Conservation (phyloP, 2,888 invertebrate genomes). For the Allygus modestus region DNA sequence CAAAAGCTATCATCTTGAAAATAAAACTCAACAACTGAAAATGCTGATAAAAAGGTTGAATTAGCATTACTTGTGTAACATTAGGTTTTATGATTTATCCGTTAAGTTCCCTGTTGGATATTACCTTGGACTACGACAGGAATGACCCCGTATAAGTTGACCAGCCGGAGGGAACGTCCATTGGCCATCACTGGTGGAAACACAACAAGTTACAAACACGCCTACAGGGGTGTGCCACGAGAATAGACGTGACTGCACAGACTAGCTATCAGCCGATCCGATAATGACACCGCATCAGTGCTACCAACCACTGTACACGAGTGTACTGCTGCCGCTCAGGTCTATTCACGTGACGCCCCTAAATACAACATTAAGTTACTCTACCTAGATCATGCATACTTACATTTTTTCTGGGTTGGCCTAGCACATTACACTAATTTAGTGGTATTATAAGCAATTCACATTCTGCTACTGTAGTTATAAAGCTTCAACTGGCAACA, state of each 20-base stretch:
- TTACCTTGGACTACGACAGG: constrained; percentile 92
- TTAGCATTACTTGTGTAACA: no score
- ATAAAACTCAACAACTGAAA: no score
- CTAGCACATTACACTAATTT: no score
- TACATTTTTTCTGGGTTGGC: neutral
- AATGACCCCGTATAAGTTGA: constrained; percentile 94
- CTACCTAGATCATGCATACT: neutral
- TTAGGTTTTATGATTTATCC: no score
- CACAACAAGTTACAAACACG: constrained; percentile 28
- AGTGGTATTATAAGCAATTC: neutral
- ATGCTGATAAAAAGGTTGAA: no score
- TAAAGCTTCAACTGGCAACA: constrained; percentile 1
- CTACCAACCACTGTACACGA: no score
- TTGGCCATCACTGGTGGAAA: constrained; percentile 44
- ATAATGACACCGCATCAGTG: no score
- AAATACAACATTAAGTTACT: neutral
- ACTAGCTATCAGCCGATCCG: no score
- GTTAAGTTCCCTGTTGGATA: no score
- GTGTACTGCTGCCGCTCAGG: neutral
- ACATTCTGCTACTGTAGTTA: neutral
- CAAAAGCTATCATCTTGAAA: no score
- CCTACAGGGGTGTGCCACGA: neutral
- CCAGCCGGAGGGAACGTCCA: constrained; percentile 74
- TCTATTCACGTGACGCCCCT: neutral
- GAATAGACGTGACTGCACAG: neutral